Percentiles rank a stretch among this genome's conserved stretches.
Evolutionary conservation across 2,888 invertebrate genomes (phyloP).

Genomic region (Polietes domitor): DNA sequence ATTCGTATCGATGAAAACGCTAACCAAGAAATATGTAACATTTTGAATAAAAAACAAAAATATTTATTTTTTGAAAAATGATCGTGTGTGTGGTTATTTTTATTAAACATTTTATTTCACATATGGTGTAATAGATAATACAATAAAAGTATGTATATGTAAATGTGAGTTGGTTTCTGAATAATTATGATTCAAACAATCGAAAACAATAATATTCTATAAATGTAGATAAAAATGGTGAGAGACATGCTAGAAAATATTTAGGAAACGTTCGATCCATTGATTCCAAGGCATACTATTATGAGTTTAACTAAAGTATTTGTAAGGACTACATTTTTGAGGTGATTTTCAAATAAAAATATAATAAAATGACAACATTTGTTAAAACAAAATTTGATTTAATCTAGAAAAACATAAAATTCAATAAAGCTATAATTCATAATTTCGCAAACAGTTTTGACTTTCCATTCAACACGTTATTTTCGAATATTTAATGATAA

Average conservation of each 20-base stretch:
- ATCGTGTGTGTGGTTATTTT: conserved; percentile 51
- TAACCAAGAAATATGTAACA: too few relatives aligned
- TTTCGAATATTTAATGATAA: conserved; percentile 39
- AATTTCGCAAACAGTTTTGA: conserved; percentile 29
- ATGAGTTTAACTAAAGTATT: conserved; percentile 13
- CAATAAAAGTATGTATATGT: conserved; percentile 49
- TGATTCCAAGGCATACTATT: neutral
- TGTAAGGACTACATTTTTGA: conserved; percentile 53
- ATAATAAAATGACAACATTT: conserved; percentile 46
- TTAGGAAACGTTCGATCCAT: conserved; percentile 8
- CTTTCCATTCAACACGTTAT: conserved; percentile 40
- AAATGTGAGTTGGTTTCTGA: conserved; percentile 56
- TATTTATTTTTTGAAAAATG: conserved; percentile 18
- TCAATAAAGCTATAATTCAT: conserved; percentile 65
- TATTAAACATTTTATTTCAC: conserved; percentile 56
- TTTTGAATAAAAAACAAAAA: conserved; percentile 46
- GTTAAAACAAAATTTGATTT: conserved; percentile 43
- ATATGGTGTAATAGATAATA: conserved; percentile 46
- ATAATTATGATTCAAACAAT: conserved; percentile 35
- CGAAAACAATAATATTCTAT: conserved; percentile 59
- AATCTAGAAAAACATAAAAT: conserved; percentile 57
- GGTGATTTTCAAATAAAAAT: conserved; percentile 39
- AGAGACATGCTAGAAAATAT: conserved; percentile 48
- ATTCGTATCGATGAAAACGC: too few relatives aligned
- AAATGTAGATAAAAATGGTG: conserved; percentile 59